Evolutionary conservation across 2,113 vertebrate genomes (phyloP), one percentile per base, ranked within the genome.

Genomic region (Chloropsis hardwickii): DNA sequence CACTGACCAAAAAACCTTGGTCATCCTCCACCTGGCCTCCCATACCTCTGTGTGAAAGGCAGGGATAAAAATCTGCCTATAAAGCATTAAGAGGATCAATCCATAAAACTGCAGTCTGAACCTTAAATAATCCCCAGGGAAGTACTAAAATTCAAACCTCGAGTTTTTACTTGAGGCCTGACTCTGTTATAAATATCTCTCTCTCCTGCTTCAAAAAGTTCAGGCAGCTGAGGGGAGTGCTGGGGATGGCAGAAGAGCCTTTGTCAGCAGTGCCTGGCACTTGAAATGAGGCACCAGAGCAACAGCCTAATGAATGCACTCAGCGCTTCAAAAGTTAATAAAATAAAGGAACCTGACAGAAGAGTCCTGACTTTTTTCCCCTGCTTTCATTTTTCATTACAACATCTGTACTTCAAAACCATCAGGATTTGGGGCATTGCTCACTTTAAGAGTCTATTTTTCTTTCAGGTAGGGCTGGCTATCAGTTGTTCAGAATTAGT

Each of bases 291-390:
- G 67, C 51, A 61, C 25, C 1, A 0, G 40, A 27, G n/a, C 13
- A 4, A 33, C 54, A 72, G 57, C 54, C 33, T 61, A 79, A 61
- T 12, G 25, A 89, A 90, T 33, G 56, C n/a, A 15, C 51, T 64
- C 14, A 0, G 74, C 1, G 2, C 77, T 74, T 82, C 57, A 51
- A 11, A 82, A 90, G 56, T 81, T 95, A 82, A 85, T 57, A 92
- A 92, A 91, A 94, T 80, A 86, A 88, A 77, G 71, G 79, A 94
- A 78, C 28, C 54, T 66, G 42, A 56, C 33, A 90, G 76, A 79
- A 86, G 62, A 82, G 12, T 56, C 62, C 50, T 33, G 35, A 54
- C 21, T 48, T 66, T 51, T 69, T n/a, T 7, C 42, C n/a, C 19
- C 45, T 23, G 5, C 6, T 77, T 67, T 88, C 47, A 72, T 80